phyloP scores from a whole-genome alignment of 2,888 invertebrate species.

The Catocala fraxini region DNA sequence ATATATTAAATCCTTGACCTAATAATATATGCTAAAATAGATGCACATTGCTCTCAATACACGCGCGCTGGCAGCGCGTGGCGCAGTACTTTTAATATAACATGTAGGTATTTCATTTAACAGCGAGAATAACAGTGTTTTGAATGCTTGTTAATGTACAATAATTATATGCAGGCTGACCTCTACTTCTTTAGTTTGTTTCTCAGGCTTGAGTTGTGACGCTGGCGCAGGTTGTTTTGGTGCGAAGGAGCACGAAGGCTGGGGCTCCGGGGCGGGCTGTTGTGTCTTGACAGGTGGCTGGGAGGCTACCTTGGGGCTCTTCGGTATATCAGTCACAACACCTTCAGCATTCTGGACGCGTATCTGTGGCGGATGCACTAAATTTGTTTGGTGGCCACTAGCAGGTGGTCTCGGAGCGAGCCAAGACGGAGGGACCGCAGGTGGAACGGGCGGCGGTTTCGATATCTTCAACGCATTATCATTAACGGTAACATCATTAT shows the following conservation, averaged over 20 bases:
- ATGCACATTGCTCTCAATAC: constrained; percentile 79
- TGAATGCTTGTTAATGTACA: constrained; percentile 46
- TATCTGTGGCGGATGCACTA: constrained; percentile 70
- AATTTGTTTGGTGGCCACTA: constrained; percentile 52
- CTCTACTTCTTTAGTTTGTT: constrained; percentile 82
- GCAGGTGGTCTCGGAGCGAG: constrained; percentile 60
- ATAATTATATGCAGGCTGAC: constrained; percentile 70
- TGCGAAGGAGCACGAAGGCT: constrained; percentile 79
- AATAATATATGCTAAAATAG: constrained; percentile 83
- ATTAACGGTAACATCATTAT: constrained; percentile 46
- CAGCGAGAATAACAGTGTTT: constrained; percentile 39
- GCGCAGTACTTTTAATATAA: constrained; percentile 66
- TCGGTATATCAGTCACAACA: constrained; percentile 56
- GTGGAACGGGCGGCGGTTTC: constrained; percentile 70
- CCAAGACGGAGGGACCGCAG: constrained; percentile 81
- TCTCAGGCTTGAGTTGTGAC: constrained; percentile 75
- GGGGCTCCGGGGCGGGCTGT: constrained; percentile 63
- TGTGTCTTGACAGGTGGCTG: constrained; percentile 56
- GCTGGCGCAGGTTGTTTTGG: constrained; percentile 59
- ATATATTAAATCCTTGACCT: constrained; percentile 81
- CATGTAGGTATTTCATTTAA: constrained; percentile 49
- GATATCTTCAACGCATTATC: constrained; percentile 51
- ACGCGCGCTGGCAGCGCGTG: constrained; percentile 71
- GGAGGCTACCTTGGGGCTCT: constrained; percentile 59
- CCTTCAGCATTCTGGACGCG: constrained; percentile 69